Evolutionary conservation across 2,888 invertebrate genomes (phyloP), one percentile per base, ranked within the genome.

Genomic region (Drosophila phalerata): DNA sequence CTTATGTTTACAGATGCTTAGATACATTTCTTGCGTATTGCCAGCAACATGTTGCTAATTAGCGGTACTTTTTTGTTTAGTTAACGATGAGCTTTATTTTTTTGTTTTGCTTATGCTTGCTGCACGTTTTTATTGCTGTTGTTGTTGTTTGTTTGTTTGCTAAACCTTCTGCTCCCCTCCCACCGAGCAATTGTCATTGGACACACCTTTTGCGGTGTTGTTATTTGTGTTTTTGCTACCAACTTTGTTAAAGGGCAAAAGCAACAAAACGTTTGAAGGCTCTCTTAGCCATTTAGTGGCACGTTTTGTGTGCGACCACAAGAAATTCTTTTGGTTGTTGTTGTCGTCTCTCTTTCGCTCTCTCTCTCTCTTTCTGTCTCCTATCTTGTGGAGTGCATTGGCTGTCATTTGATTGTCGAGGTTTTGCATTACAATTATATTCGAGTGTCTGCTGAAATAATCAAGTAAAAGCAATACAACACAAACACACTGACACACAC

Each of bases 401-500:
- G 82, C 86, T 85, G 89, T 88, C 88, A 88, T 83, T 88, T 85
- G 88, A 85, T 88, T 88, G 86, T 63, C 70, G 60, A 74, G 86
- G 91, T 91, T 90, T 91, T 82, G 89, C 90, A 89, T 91, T 90
- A 88, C 89, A 86, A 85, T 89, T 87, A 77, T 77, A 81, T 79
- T 73, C 60, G 69, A 83, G 70, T 88, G 73, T 66, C 67, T 52
- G 64, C 51, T 74, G 57, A 73, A 81, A 76, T 61, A 66, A 74
- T 71, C 67, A 80, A 80, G 65, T 72, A 72, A 73, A 77, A 65
- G 75, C 67, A 79, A 82, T 69, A 67, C 52, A 68, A 55, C 30
- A 51, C 43, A 53, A 6, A 6, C 28, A 6, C 28, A 13, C 5
- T 13, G 57, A 56, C 28, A 55, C 22, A 56, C 17, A 52, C 58